Evolutionary conservation across 2,888 invertebrate genomes (phyloP).

Genomic region (Tethea ocularis): DNA sequence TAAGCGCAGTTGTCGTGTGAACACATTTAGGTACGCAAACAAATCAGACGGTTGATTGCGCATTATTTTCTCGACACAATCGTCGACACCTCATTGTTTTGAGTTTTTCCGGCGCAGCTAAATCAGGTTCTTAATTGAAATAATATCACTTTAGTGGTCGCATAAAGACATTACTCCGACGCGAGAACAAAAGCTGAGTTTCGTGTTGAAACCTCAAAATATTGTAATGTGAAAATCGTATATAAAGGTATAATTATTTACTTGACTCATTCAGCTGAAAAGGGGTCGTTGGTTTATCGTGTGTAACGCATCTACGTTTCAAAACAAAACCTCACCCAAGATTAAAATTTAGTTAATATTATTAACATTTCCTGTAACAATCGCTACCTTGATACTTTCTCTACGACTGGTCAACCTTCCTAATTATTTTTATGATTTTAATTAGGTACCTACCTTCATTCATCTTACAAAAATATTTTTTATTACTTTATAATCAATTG

Average conservation of each 20-base stretch:
- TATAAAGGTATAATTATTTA: conserved; percentile 58
- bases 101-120: conserved; percentile 72
- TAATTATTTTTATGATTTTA: too few relatives aligned
- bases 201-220: conserved; percentile 74
- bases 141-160: conserved; percentile 75
- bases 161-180: conserved; percentile 70
- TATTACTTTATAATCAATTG: too few relatives aligned
- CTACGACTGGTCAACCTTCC: too few relatives aligned
- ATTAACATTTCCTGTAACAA: conserved; percentile 9
- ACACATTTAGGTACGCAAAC: conserved; percentile 48
- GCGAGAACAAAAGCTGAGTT: conserved; percentile 76
- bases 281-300: conserved; percentile 48
- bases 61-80: conserved; percentile 68
- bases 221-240: conserved; percentile 64
- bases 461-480: too few relatives aligned
- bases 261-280: conserved; percentile 59
- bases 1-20: conserved; percentile 35
- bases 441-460: too few relatives aligned
- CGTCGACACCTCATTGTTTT: conserved; percentile 77
- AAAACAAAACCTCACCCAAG: conserved; percentile 37
- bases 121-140: conserved; percentile 78
- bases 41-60: conserved; percentile 70
- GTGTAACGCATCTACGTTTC: conserved; percentile 35
- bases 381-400: too few relatives aligned
- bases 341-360: conserved; percentile 24